These are phyloP conservation scores for Thereva unica DNA, from an alignment of 2,888 invertebrate species.

Conservation along the genomic window DNA sequence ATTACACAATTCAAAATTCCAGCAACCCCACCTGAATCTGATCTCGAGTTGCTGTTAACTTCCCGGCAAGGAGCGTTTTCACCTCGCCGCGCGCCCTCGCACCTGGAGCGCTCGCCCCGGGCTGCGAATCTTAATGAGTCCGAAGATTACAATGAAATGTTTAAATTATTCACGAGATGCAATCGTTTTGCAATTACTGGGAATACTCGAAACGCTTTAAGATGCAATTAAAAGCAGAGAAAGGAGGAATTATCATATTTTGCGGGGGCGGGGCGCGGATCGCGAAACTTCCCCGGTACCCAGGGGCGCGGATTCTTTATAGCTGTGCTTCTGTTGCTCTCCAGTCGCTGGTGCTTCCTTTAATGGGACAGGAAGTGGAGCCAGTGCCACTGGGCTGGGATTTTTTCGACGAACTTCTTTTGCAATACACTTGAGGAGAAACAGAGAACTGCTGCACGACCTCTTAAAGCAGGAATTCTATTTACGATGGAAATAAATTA, in stretches of 20 bases:
- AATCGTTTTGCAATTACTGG: slow-evolving; percentile 35
- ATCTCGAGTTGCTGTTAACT: background rate
- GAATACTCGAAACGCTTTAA: slow-evolving; percentile 23
- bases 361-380: background rate
- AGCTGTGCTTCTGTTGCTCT: slow-evolving; percentile 18
- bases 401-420: slow-evolving; percentile 3
- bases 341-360: background rate
- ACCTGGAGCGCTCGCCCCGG: background rate
- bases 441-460: background rate
- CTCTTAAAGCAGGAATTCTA: slow-evolving; percentile 14
- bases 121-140: slow-evolving; percentile 27
- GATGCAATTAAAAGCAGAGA: slow-evolving; percentile 32
- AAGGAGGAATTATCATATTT: slow-evolving; percentile 35
- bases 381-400: background rate
- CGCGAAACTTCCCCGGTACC: slow-evolving; percentile 15
- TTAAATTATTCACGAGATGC: slow-evolving; percentile 35
- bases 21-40: slow-evolving; percentile 23
- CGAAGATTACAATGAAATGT: slow-evolving; percentile 30
- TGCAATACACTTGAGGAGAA: background rate
- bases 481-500: slow-evolving; percentile 34
- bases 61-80: background rate
- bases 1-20: slow-evolving; percentile 23
- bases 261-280: background rate
- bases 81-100: background rate
- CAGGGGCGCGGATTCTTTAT: background rate